A percentile compares a stretch with the other conserved stretches of the same genome.
Conservation (phyloP, 2,888 invertebrate genomes). For the Pristionchus maxplancki region DNA sequence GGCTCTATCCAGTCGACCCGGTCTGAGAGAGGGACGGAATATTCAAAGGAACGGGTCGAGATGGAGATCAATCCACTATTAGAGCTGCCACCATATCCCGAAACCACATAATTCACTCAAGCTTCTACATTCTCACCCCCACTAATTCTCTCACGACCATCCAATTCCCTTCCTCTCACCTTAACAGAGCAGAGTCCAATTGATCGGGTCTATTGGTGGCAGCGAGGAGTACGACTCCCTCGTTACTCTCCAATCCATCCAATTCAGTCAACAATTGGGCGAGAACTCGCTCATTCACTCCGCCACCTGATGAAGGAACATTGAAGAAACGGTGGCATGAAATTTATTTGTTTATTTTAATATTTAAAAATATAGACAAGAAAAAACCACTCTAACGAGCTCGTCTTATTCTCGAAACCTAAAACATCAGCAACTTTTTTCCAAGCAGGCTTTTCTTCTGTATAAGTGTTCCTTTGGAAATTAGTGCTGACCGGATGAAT, state of each 20-base stretch:
- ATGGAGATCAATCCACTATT: too few relatives aligned
- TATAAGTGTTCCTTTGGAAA: background rate
- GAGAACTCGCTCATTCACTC: constrained; percentile 88
- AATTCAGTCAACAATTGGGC: constrained; percentile 91
- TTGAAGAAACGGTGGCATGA: background rate
- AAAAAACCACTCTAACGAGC: too few relatives aligned
- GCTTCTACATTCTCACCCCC: too few relatives aligned
- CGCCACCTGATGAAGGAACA: constrained; percentile 54
- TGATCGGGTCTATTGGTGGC: constrained; percentile 97
- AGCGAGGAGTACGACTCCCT: constrained; percentile 90
- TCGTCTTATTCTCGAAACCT: too few relatives aligned
- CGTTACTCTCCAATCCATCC: constrained; percentile 90
- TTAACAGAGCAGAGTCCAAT: constrained; percentile 91
- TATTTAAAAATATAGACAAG: too few relatives aligned
- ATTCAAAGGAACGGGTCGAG: background rate
- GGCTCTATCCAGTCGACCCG: constrained; percentile 88
- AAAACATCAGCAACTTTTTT: too few relatives aligned
- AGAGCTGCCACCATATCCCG: too few relatives aligned
- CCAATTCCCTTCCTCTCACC: constrained; percentile 77
- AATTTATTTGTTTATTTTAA: too few relatives aligned
- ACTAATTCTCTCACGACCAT: background rate
- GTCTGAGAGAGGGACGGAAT: background rate
- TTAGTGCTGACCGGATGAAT: constrained; percentile 36
- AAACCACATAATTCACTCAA: too few relatives aligned
- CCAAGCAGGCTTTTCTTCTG: background rate